A percentile compares a stretch with the other conserved stretches of the same genome.
phyloP scores from a whole-genome alignment of 1,140 invertebrate genomes.

The Homarus americanus region DNA sequence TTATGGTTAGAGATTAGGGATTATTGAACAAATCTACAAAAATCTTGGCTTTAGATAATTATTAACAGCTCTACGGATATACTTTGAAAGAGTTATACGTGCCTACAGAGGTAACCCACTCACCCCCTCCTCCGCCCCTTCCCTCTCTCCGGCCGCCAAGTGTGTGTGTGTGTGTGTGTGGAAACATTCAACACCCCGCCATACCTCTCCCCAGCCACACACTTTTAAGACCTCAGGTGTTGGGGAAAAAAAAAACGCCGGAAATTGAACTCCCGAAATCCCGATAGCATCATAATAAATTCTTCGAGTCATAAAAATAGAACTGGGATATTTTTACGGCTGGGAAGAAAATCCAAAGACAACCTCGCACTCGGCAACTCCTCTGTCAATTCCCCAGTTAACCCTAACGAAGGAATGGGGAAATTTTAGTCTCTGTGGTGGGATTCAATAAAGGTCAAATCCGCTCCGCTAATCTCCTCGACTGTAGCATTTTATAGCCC shows the following conservation, averaged over 20 bases:
- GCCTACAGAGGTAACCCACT: no score
- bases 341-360: slow-evolving; percentile 23
- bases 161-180: no score
- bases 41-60: no score
- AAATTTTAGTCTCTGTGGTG: neutral
- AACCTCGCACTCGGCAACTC: slow-evolving; percentile 11
- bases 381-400: neutral
- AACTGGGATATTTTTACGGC: neutral
- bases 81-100: no score
- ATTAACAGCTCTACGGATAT: no score
- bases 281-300: slow-evolving; percentile 25
- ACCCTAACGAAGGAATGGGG: neutral
- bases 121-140: no score
- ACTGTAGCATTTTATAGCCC: slow-evolving; percentile 9
- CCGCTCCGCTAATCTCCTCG: neutral
- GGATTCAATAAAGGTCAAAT: neutral
- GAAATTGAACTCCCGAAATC: neutral
- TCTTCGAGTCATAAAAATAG: slow-evolving; percentile 32
- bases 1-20: no score
- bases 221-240: neutral
- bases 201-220: neutral
- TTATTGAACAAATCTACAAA: no score
- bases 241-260: neutral
- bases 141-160: no score
- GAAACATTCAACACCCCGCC: neutral